Evolutionary conservation across 2,888 invertebrate species (phyloP), one percentile per base, ranked within the genome.

Genomic region (Ochlodes sylvanus): DNA sequence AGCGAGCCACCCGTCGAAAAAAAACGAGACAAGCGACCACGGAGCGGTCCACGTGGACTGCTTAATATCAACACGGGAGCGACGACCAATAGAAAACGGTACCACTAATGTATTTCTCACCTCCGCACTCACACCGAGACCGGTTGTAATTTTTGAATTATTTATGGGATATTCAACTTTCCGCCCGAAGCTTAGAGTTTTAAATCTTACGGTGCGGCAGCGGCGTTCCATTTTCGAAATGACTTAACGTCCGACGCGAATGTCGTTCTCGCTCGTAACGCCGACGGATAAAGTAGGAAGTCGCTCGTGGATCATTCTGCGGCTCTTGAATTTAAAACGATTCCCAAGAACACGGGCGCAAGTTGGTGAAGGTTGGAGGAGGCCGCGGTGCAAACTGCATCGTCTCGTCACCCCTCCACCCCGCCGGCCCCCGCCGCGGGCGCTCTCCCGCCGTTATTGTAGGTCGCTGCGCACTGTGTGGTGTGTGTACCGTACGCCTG

Each of bases 21-120:
- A 91, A 93, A 93, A 92, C 88, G 93, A 89, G 93, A 93, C 91
- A 89, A 89, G 87, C 84, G 80, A 92, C 88, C 87, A 79, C 86
- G 85, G 84, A 87, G 82, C 85, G 87, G 92, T 93, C 93, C 93
- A 93, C 93, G 92, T 93, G 93, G 93, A 92, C 93, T 91, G 87
- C 89, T 91, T 91, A 90, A 90, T 90, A 92, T 91, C 90, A 90
- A 93, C 93, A 92, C 93, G 86, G 92, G 87, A 92, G 92, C 92
- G 86, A 87, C 90, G 91, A 91, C 94, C 94, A 94, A 94, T 94
- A 87, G 93, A 89, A 91, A 92, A 92, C 92, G 90, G 90, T 86
- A 92, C 90, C 92, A 89, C 93, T 93, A 94, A 94, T 94, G 94
- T 93, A 93, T 94, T 94, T 93, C 94, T 93, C 93, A 94, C 93